Percentiles rank a stretch among this genome's conserved stretches.
These are phyloP conservation scores for Leptopilina syphax DNA, from an alignment of 2,888 invertebrate genomes.

Conservation along the genomic window DNA sequence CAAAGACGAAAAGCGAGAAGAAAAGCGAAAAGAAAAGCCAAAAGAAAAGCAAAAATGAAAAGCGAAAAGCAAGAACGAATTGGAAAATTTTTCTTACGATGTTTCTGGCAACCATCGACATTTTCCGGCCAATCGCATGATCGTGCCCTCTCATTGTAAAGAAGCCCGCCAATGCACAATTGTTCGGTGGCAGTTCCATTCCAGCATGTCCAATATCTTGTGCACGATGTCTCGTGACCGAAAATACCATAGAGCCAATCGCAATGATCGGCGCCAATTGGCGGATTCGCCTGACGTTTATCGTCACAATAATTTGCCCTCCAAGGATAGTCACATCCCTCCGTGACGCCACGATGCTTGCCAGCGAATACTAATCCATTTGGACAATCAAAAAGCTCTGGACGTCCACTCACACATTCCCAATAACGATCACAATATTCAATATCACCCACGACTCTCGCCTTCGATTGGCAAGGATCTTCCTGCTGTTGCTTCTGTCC, in stretches of 20 bases:
- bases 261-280: conserved; percentile 90
- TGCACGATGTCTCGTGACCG: conserved; percentile 95
- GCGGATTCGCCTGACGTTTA: conserved; percentile 88
- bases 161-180: conserved; percentile 92
- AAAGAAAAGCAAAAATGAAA: too few relatives aligned
- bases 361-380: conserved; percentile 94
- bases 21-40: too few relatives aligned
- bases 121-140: conserved; percentile 97
- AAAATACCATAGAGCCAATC: conserved; percentile 96
- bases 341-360: conserved; percentile 91
- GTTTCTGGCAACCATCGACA: conserved; percentile 95
- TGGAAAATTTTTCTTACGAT: conserved; percentile 83
- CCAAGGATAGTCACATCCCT: conserved; percentile 94
- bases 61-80: background rate
- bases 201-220: conserved; percentile 96
- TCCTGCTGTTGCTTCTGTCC: conserved; percentile 79
- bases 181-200: conserved; percentile 95
- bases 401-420: conserved; percentile 91
- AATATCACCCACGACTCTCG: conserved; percentile 86
- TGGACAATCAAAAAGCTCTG: conserved; percentile 92
- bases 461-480: conserved; percentile 90
- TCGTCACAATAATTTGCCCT: conserved; percentile 91
- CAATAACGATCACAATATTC: conserved; percentile 91
- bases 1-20: too few relatives aligned
- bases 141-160: conserved; percentile 93